A percentile compares a stretch with the other conserved stretches of the same genome.
Evolutionary conservation across 2,797 vertebrate genomes (phyloP).

Genomic region (Manis pentadactyla): DNA sequence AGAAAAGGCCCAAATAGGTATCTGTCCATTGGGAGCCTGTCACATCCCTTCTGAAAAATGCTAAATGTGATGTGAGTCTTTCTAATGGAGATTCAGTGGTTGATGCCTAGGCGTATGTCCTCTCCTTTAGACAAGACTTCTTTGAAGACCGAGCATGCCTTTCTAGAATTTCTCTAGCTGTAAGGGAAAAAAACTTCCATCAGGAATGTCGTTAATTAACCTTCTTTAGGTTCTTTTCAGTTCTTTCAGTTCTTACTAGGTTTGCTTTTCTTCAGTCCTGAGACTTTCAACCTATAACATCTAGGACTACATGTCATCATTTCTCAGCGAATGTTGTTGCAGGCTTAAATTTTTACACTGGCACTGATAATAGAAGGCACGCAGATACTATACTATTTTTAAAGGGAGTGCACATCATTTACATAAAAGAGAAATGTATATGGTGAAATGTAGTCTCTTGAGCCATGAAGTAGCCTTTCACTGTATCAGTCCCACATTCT

Average conservation of each 20-base stretch:
- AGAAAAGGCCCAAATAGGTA: not conserved
- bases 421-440: not conserved
- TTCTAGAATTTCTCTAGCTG: not conserved
- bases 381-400: not conserved
- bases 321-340: constrained; percentile 27
- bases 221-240: not conserved
- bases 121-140: not conserved
- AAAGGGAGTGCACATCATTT: not conserved
- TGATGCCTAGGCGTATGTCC: not conserved
- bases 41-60: not conserved
- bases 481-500: not conserved
- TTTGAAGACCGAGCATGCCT: not conserved
- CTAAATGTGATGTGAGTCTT: not conserved
- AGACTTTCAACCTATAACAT: constrained; percentile 31
- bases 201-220: not conserved
- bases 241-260: not conserved
- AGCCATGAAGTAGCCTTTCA: not conserved
- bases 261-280: not conserved
- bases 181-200: not conserved
- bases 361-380: not conserved
- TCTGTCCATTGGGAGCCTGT: not conserved
- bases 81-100: not conserved
- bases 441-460: not conserved
- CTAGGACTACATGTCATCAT: not conserved
- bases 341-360: not conserved